Percentiles rank a stretch among this genome's conserved stretches.
Conservation (phyloP, 2,888 invertebrate species). For the Parnassius mnemosyne region DNA sequence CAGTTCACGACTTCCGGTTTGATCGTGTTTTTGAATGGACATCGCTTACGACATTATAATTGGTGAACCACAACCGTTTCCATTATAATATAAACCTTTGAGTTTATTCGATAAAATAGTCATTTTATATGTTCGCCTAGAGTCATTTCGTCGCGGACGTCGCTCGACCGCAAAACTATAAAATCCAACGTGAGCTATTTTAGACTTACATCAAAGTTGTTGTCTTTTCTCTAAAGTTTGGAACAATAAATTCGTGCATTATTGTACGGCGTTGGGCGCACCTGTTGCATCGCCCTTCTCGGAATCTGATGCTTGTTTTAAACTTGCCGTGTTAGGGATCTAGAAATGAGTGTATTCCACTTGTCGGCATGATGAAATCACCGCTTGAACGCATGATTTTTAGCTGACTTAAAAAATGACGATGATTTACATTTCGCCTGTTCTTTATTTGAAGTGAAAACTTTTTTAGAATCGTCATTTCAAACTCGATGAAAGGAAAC, state of each 20-base stretch:
- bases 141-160: slow-evolving; percentile 14
- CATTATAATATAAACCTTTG: slow-evolving; percentile 2
- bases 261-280: slow-evolving; percentile 38
- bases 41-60: background rate
- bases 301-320: slow-evolving; percentile 35
- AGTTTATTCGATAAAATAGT: slow-evolving; percentile 16
- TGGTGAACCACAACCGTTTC: slow-evolving; percentile 13
- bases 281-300: slow-evolving; percentile 50
- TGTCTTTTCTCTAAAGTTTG: slow-evolving; percentile 31
- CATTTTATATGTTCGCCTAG: slow-evolving; percentile 12
- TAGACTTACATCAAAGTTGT: slow-evolving; percentile 40
- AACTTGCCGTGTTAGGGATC: slow-evolving; percentile 13
- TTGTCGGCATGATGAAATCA: background rate
- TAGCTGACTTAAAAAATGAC: no score
- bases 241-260: slow-evolving; percentile 36
- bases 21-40: background rate
- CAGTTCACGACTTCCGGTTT: slow-evolving; percentile 1
- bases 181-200: slow-evolving; percentile 34
- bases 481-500: no score
- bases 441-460: no score
- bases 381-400: no score
- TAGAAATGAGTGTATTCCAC: slow-evolving; percentile 1
- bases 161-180: slow-evolving; percentile 30
- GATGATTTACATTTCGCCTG: no score
- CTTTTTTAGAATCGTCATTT: no score